Conservation (phyloP, 1,140 invertebrate genomes). For the Eumaeus atala region DNA sequence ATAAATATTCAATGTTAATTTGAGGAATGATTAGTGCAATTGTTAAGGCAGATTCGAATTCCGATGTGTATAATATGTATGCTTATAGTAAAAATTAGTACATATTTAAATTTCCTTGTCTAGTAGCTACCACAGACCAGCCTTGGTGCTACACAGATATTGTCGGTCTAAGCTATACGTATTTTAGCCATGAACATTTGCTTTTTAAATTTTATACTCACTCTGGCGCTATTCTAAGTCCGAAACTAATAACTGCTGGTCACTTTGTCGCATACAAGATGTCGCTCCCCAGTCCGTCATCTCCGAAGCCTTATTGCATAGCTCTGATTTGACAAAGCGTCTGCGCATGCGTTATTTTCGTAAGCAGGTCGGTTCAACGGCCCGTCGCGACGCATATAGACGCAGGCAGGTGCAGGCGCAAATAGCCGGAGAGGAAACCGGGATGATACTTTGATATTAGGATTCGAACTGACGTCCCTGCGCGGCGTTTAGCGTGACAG, state of each 20-base stretch:
- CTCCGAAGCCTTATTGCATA: conserved; percentile 18
- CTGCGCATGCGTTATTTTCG: conserved; percentile 56
- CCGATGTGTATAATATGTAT: too few species aligned
- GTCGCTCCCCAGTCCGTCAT: background rate
- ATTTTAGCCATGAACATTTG: too few species aligned
- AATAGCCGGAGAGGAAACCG: conserved; percentile 24
- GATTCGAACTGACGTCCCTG: conserved; percentile 2
- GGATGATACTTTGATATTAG: conserved; percentile 10
- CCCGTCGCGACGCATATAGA: conserved; percentile 60
- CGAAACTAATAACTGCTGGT: too few species aligned
- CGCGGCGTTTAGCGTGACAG: background rate
- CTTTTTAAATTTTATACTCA: background rate
- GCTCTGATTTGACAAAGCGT: conserved; percentile 22
- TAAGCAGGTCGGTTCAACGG: conserved; percentile 57
- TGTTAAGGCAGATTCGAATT: too few species aligned
- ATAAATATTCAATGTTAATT: too few species aligned
- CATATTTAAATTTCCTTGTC: too few species aligned
- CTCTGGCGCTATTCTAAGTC: background rate
- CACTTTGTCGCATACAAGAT: conserved; percentile 2
- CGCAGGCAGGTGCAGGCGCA: conserved; percentile 39
- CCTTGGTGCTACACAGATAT: too few species aligned
- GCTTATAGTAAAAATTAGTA: too few species aligned
- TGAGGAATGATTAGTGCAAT: too few species aligned
- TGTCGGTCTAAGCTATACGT: too few species aligned
- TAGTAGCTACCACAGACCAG: too few species aligned